phyloP scores from a whole-genome alignment of 2,113 vertebrate genomes.

The Scomber colias region DNA sequence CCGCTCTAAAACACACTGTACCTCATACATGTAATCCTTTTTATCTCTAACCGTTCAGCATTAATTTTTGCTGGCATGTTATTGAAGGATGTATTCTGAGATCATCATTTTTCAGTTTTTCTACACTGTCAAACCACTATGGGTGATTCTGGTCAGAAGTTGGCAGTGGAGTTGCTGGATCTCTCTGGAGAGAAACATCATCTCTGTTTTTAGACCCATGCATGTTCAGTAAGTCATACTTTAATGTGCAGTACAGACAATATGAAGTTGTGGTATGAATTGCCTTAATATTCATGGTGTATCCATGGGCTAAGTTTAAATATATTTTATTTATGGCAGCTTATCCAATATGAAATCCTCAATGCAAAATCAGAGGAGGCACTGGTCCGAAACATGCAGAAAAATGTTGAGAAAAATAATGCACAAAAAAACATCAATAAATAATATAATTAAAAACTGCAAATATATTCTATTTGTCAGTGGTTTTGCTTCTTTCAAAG shows the following conservation, averaged over 20 bases:
- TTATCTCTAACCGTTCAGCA: not conserved
- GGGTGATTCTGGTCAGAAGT: not conserved
- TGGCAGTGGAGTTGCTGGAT: not conserved
- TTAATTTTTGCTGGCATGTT: not conserved
- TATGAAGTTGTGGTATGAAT: not conserved
- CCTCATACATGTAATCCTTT: not conserved
- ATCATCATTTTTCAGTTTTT: not conserved
- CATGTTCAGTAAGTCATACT: not conserved
- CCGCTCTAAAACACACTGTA: not conserved
- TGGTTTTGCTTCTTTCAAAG: too few relatives aligned
- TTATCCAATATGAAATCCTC: not conserved
- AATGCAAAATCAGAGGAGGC: not conserved
- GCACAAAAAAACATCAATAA: too few relatives aligned
- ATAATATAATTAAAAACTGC: too few relatives aligned
- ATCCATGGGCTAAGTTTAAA: not conserved
- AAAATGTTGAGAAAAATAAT: too few relatives aligned
- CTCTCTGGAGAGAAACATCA: not conserved
- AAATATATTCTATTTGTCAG: too few relatives aligned
- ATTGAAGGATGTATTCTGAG: not conserved
- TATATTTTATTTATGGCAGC: not conserved
- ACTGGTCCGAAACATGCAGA: too few relatives aligned
- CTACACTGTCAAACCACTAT: not conserved
- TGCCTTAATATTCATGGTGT: not conserved
- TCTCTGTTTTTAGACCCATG: not conserved
- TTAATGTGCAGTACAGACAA: not conserved